Evolutionary conservation across 2,113 vertebrate genomes (phyloP), one percentile per base, ranked within the genome.

Genomic region (Aptenodytes patagonicus): DNA sequence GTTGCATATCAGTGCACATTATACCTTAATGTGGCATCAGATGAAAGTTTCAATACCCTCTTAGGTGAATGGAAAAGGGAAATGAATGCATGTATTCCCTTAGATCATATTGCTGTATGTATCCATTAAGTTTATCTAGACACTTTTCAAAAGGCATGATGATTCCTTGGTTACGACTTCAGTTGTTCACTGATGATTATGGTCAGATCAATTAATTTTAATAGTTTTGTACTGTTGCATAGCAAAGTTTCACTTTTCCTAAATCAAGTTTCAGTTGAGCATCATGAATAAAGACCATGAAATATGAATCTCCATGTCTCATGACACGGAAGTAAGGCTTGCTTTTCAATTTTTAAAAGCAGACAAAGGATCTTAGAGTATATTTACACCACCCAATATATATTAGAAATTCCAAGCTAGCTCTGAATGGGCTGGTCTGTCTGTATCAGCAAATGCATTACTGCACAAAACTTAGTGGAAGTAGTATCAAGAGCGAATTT

Each of bases 11-110:
- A 75, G 42, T 75, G 70, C 49, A 75, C 66, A 89, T 93, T 91
- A 91, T 25, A 65, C 52, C 70, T 95, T 89, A 96, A 91, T 61
- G 61, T 72, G 52, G 77, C 49, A 79, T 93, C 77, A 95, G 81
- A 93, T 95, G 69, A 95, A 97, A 96, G 78, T 83, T 95, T 85
- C 77, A 87, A 7, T 68, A 93, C 7, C 40, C 87, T 95, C 87
- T 94, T 57, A 95, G 89, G 81, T 95, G 91, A 84, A 76, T 29
- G 57, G 61, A 47, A 68, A 61, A 85, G 44, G 70, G 61, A 94
- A 96, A 95, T 91, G 78, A 96, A 96, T 96, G 89, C 81, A 95
- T 95, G 52, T 87, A 96, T 96, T 95, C 95, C 73, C 36, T 97
- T 69, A 95, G 93, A 95, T 96, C 95, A 79, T 61, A 32, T 25